Base-by-base conservation (phyloP, 2,113 vertebrate species). In the Echinops telfairi region DNA sequence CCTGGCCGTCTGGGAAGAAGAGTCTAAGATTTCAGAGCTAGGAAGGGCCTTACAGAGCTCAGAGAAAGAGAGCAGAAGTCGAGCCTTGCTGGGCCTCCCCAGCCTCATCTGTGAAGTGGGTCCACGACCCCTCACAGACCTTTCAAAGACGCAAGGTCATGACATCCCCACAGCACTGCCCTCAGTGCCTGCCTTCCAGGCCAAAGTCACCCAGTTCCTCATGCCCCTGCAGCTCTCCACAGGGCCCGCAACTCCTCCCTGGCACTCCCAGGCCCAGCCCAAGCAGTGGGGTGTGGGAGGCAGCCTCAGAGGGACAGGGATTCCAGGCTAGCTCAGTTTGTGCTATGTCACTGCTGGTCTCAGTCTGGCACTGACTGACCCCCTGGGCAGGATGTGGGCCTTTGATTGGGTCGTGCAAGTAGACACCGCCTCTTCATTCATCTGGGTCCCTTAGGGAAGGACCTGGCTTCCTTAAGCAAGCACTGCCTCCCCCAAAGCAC, bases 31-130 rank as follows among this genome's bases (percentile, higher is more conserved):
- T 89, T 83, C 36, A 31, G 64, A 70, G 57, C 40, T 73, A 43
- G 16, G 86, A 43, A 62, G 87, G 70, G 29, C 33, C 36, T 10
- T 38, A 12, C 31, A 82, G 68, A 4, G 23, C 16, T 16, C 10
- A 17, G 27, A 2, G 1, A 8, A 27, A 62, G 53, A 62, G 33
- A 8, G 6, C 0, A 0, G n/a, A 53, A 9, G 47, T 5, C 0
- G 3, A 43, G 33, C 36, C 62, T 38, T 4, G 81, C 53, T n/a
- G 40, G 23, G n/a, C 22, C 10, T 27, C 43, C 70, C 77, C 19
- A 11, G 43, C 19, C 53, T 66, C 15, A 5, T 33, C 53, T 68
- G 31, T 33, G 23, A 57, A 66, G 14, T 6, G 23, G n/a, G 80
- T 40, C 33, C 16, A 1, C 9, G 82, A 66, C n/a, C n/a, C 7